These are phyloP conservation scores for Phrynocephalus versicolor DNA, from an alignment of 2,113 vertebrate species.

Conservation along the genomic window DNA sequence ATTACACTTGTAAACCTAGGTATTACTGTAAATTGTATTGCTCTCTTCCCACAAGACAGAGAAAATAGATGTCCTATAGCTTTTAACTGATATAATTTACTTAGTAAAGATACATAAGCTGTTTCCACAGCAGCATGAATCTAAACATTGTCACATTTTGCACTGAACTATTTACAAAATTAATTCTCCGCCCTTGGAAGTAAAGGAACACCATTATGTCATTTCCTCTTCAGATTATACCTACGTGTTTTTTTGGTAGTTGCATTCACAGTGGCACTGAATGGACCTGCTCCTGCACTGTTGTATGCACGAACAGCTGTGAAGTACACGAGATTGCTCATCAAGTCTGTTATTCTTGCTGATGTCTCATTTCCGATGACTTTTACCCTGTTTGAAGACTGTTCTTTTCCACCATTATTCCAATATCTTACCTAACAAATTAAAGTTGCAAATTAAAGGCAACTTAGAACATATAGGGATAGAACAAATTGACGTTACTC, in stretches of 20 bases:
- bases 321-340: slow-evolving; percentile 85
- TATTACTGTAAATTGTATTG: background rate
- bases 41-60: background rate
- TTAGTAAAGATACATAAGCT: background rate
- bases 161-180: background rate
- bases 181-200: background rate
- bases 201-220: background rate
- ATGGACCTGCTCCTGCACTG: slow-evolving; percentile 88
- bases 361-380: slow-evolving; percentile 86
- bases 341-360: slow-evolving; percentile 83
- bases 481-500: too few relatives aligned
- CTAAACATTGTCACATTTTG: background rate
- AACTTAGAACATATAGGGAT: slow-evolving; percentile 20
- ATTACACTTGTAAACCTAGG: too few relatives aligned
- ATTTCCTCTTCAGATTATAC: slow-evolving; percentile 54
- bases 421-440: slow-evolving; percentile 86
- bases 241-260: slow-evolving; percentile 94
- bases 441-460: slow-evolving; percentile 36
- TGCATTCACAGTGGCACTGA: slow-evolving; percentile 85
- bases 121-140: background rate
- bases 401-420: slow-evolving; percentile 89
- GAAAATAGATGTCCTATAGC: background rate
- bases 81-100: background rate
- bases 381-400: slow-evolving; percentile 84
- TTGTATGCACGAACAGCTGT: slow-evolving; percentile 90